A percentile compares a stretch with the other conserved stretches of the same genome.
These are phyloP conservation scores for Parambassis ranga DNA, from an alignment of 2,797 vertebrate genomes.

Conservation along the genomic window DNA sequence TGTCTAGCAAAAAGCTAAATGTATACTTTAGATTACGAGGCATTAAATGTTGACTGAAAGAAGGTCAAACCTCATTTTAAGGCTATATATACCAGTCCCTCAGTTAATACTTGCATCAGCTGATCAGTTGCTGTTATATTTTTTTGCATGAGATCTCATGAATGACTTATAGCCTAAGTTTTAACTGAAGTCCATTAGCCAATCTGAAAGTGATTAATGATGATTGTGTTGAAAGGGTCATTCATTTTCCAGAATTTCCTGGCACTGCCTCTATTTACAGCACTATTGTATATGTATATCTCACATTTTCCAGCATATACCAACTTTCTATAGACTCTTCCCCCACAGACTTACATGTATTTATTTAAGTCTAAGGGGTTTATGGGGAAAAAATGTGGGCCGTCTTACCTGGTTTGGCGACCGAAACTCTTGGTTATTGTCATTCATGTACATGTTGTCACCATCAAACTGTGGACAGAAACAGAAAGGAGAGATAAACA, in stretches of 20 bases:
- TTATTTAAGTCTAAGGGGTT: conserved; percentile 3
- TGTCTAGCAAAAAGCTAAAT: conserved; percentile 18
- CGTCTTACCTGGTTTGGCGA: conserved; percentile 92
- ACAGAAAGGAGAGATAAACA: conserved; percentile 57
- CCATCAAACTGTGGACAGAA: conserved; percentile 93
- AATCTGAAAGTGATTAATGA: too few species aligned
- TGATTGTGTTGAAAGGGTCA: background rate
- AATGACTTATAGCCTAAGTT: too few species aligned
- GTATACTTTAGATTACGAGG: conserved; percentile 34
- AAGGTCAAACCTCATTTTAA: conserved; percentile 15
- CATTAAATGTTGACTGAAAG: conserved; percentile 27
- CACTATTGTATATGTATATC: background rate
- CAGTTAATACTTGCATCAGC: background rate
- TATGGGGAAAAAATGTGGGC: background rate
- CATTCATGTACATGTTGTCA: conserved; percentile 99
- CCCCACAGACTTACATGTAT: background rate
- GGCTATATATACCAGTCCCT: background rate
- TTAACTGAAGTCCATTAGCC: too few species aligned
- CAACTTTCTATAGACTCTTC: conserved; percentile 4
- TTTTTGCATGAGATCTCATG: background rate
- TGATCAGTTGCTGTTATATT: background rate
- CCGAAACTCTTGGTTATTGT: conserved; percentile 96
- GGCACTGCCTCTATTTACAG: background rate
- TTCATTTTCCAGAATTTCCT: background rate
- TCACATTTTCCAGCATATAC: conserved; percentile 3